Evolutionary conservation across 2,888 invertebrate genomes (phyloP), one percentile per base, ranked within the genome.

Genomic region (Amphipyra berbera): DNA sequence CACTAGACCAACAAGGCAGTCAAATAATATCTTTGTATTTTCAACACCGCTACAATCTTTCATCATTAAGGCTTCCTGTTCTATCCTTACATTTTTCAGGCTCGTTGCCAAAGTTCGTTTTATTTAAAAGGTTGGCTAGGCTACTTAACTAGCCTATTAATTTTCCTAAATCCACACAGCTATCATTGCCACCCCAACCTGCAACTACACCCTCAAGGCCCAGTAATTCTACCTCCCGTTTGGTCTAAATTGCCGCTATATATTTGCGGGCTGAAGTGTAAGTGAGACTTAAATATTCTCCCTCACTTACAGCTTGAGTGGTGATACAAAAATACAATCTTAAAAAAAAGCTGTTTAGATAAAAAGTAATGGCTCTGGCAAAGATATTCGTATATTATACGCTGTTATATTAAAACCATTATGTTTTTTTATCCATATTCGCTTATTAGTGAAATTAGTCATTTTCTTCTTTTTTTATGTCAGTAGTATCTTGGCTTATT

Each of bases 271-370:
- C 82, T 82, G 78, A 85, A 86, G 81, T 85, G 86, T 88, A 88
- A 90, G 89, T 88, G 84, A 78, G 86, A 87, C 88, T 90, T 90
- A 88, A 90, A 90, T 88, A 88, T 88, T 87, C 83, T 79, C 79
- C 73, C 63, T 63, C 53, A 74, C 82, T 81, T 77, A 76, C 67
- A 53, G 61, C 61, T 54, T 66, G 68, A 79, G 75, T 77, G 81
- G 69, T 76, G 73, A 69, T 76, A 80, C 73, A 78, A 79, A 82
- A 81, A 80, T 79, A 78, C 73, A 80, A 79, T 81, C 74, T 77
- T 68, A 52, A 67, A 68, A 63, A 55, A 66, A 59, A 65, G 67
- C n/a, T 50, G 33, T 49, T 41, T 3, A 54, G 42, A 56, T 61
- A 48, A 60, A 61, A 60, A 38, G 12, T 56, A 58, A 57, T 50